Percentiles rank a stretch among this genome's conserved stretches.
Evolutionary conservation across 1,140 invertebrate genomes (phyloP).

Genomic region (Neodiprion fabricii): DNA sequence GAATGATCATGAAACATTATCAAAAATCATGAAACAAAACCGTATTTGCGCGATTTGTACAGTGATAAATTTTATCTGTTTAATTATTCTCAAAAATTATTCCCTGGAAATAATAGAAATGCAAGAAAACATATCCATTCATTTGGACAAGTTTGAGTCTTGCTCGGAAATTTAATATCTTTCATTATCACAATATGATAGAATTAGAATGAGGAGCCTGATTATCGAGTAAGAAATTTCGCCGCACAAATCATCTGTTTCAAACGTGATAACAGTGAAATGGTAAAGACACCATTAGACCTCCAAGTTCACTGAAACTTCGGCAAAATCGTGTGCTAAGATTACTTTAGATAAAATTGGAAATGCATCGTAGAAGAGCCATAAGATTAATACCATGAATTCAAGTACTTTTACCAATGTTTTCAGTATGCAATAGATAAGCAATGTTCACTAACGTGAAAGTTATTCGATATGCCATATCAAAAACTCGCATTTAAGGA

Average conservation of each 20-base stretch:
- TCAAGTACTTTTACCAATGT: background rate
- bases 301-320: background rate
- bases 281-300: background rate
- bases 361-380: background rate
- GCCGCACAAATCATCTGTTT: background rate
- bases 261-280: background rate
- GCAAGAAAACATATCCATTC: background rate
- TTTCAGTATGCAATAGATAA: background rate
- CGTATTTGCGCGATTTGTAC: background rate
- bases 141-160: background rate
- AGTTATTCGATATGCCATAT: constrained; percentile 3
- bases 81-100: too few relatives aligned
- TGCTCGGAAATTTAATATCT: background rate
- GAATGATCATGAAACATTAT: background rate
- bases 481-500: constrained; percentile 3
- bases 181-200: background rate
- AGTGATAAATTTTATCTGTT: too few relatives aligned
- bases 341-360: background rate
- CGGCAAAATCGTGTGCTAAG: background rate
- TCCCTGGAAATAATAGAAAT: too few relatives aligned
- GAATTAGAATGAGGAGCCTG: background rate
- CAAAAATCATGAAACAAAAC: background rate
- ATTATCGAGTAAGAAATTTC: background rate
- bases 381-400: background rate
- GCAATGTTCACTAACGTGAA: background rate